phyloP scores from a whole-genome alignment of 2,797 vertebrate genomes.

The Characodon lateralis region DNA sequence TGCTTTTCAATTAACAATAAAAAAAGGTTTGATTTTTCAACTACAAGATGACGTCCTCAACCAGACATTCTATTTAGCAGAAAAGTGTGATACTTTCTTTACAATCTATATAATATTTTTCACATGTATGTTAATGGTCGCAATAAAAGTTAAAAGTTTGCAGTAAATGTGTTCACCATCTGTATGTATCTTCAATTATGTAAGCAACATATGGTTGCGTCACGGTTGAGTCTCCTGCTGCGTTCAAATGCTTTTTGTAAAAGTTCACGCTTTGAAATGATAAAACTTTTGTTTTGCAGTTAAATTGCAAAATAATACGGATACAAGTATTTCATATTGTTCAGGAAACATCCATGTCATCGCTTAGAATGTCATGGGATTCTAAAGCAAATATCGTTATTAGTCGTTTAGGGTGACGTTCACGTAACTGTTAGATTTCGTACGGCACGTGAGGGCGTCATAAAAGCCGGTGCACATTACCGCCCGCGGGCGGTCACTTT shows the following conservation, averaged over 20 bases:
- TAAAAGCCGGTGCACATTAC: constrained; percentile 10
- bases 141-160: neutral
- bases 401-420: neutral
- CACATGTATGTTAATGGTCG: neutral
- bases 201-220: neutral
- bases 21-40: neutral
- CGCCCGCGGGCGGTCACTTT: constrained; percentile 52
- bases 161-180: neutral
- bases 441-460: constrained; percentile 48
- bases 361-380: neutral
- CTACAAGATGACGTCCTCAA: neutral
- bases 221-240: constrained; percentile 14
- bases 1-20: neutral
- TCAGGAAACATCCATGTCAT: neutral
- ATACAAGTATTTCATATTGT: neutral
- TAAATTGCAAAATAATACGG: too few relatives aligned
- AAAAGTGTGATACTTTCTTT: neutral
- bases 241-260: constrained; percentile 41
- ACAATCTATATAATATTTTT: neutral
- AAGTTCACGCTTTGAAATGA: accelerated
- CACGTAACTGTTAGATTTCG: neutral
- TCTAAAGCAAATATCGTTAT: neutral
- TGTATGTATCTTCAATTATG: neutral
- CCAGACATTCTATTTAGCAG: neutral
- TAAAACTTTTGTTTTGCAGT: neutral